Conservation (phyloP, 1,140 invertebrate species). For the Palaemon carinicauda region DNA sequence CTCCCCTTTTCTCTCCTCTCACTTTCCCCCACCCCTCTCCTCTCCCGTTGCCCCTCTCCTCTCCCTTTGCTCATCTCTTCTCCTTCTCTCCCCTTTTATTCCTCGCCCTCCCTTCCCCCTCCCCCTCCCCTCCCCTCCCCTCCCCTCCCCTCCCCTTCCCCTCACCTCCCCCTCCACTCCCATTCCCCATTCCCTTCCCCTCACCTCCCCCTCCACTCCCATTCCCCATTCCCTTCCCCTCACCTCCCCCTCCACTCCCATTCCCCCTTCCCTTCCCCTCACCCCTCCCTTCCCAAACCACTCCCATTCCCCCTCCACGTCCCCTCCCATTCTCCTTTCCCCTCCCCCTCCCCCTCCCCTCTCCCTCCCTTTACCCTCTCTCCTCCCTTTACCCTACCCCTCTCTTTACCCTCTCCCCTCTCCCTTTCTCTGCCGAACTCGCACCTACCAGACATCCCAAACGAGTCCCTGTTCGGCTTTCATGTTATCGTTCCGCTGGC, state of each 20-base stretch:
- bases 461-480: constrained; percentile 33
- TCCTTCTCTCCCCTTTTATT: not conserved
- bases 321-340: not conserved
- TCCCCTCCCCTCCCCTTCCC: not conserved
- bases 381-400: not conserved
- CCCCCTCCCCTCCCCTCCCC: not conserved
- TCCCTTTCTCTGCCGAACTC: too few relatives aligned
- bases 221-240: not conserved
- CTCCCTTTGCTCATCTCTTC: not conserved
- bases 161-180: not conserved
- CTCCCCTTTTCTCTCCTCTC: not conserved
- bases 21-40: not conserved
- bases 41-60: not conserved
- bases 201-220: not conserved
- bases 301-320: too few relatives aligned
- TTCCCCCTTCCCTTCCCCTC: not conserved
- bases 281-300: not conserved
- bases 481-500: constrained; percentile 20
- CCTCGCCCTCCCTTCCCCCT: not conserved
- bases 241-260: not conserved
- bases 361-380: not conserved
- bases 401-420: not conserved
- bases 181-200: not conserved
- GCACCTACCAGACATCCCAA: constrained; percentile 49
- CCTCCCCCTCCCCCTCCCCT: not conserved